Percentiles rank a stretch among this genome's conserved stretches.
These are phyloP conservation scores for Plodia interpunctella DNA, from an alignment of 1,140 invertebrate genomes.

Conservation along the genomic window DNA sequence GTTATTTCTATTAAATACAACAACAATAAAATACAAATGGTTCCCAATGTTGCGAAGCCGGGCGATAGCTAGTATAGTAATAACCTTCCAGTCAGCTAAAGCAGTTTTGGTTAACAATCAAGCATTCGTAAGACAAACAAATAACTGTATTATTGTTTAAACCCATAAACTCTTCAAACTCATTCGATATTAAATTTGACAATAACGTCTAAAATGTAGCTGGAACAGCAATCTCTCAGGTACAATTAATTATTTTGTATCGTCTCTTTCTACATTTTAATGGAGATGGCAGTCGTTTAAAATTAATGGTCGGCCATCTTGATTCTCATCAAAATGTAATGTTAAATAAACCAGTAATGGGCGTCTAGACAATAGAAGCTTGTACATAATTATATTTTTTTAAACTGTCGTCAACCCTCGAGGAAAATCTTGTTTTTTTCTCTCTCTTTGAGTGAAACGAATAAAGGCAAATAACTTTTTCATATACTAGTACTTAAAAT, in stretches of 20 bases:
- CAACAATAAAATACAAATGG: too few species aligned
- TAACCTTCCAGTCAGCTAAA: too few species aligned
- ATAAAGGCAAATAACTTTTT: too few species aligned
- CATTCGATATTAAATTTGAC: conserved; percentile 12
- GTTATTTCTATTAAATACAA: too few species aligned
- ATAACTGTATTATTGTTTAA: background rate
- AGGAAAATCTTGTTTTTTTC: too few species aligned
- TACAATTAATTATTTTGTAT: conserved; percentile 61
- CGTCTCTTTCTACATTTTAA: conserved; percentile 47
- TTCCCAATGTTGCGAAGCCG: too few species aligned
- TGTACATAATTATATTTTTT: background rate
- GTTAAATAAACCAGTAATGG: conserved; percentile 45
- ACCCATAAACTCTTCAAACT: background rate
- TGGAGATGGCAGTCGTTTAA: conserved; percentile 53
- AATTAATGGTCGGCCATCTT: conserved; percentile 58
- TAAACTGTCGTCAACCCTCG: too few species aligned
- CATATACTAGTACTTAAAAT: too few species aligned
- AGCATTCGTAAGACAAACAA: background rate
- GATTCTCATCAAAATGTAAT: conserved; percentile 53
- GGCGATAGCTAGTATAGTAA: too few species aligned
- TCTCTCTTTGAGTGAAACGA: too few species aligned
- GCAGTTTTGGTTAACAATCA: too few species aligned
- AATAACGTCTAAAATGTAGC: conserved; percentile 28
- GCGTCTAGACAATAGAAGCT: conserved; percentile 13
- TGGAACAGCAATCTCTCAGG: conserved; percentile 32